Conservation (phyloP, 30 jellyfish, hydroid and myxozoan species). For the Mastigias papua region DNA sequence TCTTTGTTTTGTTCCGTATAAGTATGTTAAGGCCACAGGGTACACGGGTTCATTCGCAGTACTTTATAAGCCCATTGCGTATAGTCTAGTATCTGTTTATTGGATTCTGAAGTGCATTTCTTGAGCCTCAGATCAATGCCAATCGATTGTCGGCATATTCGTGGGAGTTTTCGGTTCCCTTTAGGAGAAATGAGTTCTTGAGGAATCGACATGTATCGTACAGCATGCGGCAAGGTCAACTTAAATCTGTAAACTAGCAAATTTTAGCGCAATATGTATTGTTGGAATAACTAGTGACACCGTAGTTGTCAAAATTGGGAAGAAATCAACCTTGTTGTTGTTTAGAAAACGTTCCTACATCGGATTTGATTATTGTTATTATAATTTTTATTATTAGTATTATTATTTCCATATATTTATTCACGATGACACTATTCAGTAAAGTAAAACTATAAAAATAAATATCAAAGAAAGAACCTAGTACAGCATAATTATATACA, state of each 20-base stretch:
- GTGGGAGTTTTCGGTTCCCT: not conserved
- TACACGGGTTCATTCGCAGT: not conserved
- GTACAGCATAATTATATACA: no score
- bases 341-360: no score
- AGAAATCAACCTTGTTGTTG: no score
- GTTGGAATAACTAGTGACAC: no score
- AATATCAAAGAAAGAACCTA: no score
- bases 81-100: not conserved
- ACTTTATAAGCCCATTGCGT: not conserved
- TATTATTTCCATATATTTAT: no score
- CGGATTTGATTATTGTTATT: no score
- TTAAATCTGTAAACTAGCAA: not conserved
- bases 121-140: not conserved
- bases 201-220: not conserved
- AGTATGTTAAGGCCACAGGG: not conserved
- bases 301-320: no score
- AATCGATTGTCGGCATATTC: not conserved
- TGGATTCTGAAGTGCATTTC: not conserved
- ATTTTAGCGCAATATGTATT: no score
- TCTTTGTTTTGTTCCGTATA: not conserved
- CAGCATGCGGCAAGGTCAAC: not conserved
- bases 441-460: no score
- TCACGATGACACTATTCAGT: no score
- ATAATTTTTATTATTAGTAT: no score
- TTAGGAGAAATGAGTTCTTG: not conserved